Conservation (phyloP, 2,113 vertebrate species). For the Lonchura striata region DNA sequence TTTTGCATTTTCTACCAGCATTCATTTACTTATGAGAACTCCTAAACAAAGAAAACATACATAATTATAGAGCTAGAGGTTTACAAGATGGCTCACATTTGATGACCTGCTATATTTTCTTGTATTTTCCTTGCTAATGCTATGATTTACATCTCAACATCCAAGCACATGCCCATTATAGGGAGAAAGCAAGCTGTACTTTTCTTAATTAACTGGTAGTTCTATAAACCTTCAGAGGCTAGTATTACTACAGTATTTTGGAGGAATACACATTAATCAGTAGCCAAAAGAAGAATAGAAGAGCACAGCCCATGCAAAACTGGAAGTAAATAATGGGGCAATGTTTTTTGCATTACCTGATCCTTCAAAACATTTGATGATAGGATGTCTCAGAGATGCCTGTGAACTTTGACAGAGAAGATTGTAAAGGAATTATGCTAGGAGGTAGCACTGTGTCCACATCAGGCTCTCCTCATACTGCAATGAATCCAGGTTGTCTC, state of each 20-base stretch:
- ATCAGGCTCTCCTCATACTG: background rate
- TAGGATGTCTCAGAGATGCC: background rate
- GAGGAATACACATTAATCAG: background rate
- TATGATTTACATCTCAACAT: background rate
- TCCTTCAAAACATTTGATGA: background rate
- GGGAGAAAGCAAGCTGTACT: background rate
- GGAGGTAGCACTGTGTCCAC: background rate
- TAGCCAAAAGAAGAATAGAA: background rate
- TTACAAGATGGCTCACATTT: background rate
- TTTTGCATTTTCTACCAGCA: background rate
- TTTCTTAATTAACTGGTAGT: background rate
- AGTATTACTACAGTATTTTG: background rate
- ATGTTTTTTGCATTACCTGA: background rate
- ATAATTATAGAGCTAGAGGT: background rate
- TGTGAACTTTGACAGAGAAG: background rate
- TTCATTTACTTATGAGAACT: background rate
- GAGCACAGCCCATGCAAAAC: background rate
- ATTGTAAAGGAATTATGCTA: background rate
- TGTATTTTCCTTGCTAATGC: constrained; percentile 21
- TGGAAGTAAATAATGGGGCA: background rate
- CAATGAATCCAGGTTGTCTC: background rate
- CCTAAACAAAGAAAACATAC: background rate
- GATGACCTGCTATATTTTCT: background rate
- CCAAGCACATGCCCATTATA: background rate
- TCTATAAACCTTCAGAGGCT: background rate